phyloP scores from a whole-genome alignment of 1,140 invertebrate genomes.

The Neodiprion lecontei region DNA sequence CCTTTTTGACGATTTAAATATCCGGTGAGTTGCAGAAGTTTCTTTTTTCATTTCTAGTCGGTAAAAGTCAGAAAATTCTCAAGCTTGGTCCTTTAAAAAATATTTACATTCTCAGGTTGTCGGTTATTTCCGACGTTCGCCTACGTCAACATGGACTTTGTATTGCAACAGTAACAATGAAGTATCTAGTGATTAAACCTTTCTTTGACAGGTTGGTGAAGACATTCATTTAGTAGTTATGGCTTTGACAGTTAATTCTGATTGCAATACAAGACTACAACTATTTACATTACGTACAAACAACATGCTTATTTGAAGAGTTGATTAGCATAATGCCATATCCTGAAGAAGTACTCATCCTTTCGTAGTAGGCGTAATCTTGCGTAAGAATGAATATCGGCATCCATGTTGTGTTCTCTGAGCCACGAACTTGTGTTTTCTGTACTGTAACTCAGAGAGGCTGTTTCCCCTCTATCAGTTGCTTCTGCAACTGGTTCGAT shows the following conservation, averaged over 20 bases:
- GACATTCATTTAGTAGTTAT: too few species aligned
- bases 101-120: neutral
- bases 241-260: too few species aligned
- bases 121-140: neutral
- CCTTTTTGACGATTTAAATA: too few species aligned
- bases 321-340: conserved; percentile 86
- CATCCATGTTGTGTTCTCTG: conserved; percentile 89
- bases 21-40: too few species aligned
- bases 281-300: neutral
- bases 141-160: neutral
- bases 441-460: conserved; percentile 79
- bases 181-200: too few species aligned
- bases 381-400: conserved; percentile 88
- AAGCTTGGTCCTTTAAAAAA: neutral
- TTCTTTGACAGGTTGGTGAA: too few species aligned
- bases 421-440: conserved; percentile 94
- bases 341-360: conserved; percentile 94
- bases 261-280: too few species aligned
- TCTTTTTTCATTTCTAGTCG: too few species aligned
- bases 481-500: conserved; percentile 66
- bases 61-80: too few species aligned
- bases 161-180: neutral
- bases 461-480: conserved; percentile 72
- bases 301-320: conserved; percentile 72
- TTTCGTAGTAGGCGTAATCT: conserved; percentile 79